A percentile compares a stretch with the other conserved stretches of the same genome.
These are phyloP conservation scores for Lycia hirtaria DNA, from an alignment of 2,888 invertebrate species.

Conservation along the genomic window DNA sequence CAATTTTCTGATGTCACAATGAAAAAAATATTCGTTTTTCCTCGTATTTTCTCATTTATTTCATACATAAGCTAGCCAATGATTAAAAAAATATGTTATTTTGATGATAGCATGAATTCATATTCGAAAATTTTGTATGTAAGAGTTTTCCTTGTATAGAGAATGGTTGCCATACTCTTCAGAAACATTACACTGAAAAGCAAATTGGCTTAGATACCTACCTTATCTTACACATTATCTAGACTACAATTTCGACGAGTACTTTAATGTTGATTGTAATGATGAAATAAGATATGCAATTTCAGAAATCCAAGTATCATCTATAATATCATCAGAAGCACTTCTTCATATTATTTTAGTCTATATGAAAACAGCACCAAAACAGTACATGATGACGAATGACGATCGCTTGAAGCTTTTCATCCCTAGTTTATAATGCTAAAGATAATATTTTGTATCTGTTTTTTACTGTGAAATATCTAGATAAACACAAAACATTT, in stretches of 20 bases:
- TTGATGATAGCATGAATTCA: neutral
- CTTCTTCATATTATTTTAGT: too few species aligned
- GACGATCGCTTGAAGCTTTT: too few species aligned
- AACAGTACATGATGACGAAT: too few species aligned
- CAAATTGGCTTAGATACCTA: neutral
- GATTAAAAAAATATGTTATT: neutral
- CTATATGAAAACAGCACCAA: too few species aligned
- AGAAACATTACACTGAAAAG: neutral
- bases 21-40: conserved; percentile 48
- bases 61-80: neutral
- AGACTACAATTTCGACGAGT: neutral
- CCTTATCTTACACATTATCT: neutral
- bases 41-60: neutral
- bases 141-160: neutral
- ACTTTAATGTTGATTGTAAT: neutral
- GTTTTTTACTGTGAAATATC: too few species aligned
- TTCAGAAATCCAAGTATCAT: neutral
- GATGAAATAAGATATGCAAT: neutral
- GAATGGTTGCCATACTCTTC: conserved; percentile 1
- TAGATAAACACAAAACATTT: too few species aligned
- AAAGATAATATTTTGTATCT: too few species aligned
- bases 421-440: too few species aligned
- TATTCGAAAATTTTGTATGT: neutral
- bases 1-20: conserved; percentile 74
- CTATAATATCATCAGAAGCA: neutral